Evolutionary conservation across 2,888 invertebrate species (phyloP), one percentile per base, ranked within the genome.

Genomic region (Myopa tessellatipennis): DNA sequence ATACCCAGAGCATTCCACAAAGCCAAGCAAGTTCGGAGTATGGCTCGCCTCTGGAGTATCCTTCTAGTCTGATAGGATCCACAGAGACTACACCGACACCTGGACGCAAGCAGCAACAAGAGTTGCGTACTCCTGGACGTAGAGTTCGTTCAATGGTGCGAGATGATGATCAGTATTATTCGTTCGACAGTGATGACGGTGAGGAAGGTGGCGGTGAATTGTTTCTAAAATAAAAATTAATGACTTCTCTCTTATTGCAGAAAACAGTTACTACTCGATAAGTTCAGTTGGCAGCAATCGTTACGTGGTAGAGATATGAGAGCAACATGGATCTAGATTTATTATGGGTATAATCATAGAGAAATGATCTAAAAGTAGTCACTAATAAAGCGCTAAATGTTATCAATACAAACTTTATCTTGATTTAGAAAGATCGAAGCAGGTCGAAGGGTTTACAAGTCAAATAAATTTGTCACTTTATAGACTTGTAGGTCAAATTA

Each of bases 171-270:
- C 85, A 85, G 50, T 88, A 87, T 72, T 88, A 86, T 80, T 88
- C 88, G 75, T 88, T 88, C 83, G 88, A 88, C 81, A 88, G 88
- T 83, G 88, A 88, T 82, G 88, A 88, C 84, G 88, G 88, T 87
- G 67, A 74, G 84, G 1, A 14, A 18, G 10, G 12, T 7, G 63
- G 14, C 3, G 14, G 4, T 36, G 4, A 40, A 18, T 18, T 55
- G 65, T 68, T 52, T 58, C n/a, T 3, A 50, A 60, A 26, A 16
- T 26, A n/a, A 72, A 52, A 71, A 71, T 61, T 40, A 2, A 52
- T 65, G 18, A 77, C 34, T 63, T 61, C 74, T 14, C 68, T 74
- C 69, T 77, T 76, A 18, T 79, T 80, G 6, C 82, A 87, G 87
- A 87, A 81, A 86, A 87, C 79, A 87, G 87, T 82, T 87, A 87